A percentile compares a stretch with the other conserved stretches of the same genome.
phyloP scores from a whole-genome alignment of 2,797 vertebrate genomes.

The Myiotriccus ornatus region DNA sequence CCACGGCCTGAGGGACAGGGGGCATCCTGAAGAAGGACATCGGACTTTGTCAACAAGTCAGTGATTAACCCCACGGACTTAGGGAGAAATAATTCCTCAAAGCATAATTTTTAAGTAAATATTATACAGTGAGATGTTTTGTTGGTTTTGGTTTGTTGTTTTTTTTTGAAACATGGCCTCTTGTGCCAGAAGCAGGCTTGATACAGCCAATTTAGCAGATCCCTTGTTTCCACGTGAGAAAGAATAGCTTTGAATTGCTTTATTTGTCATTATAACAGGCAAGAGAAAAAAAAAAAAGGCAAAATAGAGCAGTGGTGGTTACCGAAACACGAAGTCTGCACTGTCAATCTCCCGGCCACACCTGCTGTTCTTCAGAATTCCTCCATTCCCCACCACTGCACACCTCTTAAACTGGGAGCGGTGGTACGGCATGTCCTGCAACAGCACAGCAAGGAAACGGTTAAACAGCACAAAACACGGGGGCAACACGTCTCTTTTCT shows the following conservation, averaged over 20 bases:
- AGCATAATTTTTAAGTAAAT: neutral
- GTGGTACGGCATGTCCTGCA: conserved; percentile 94
- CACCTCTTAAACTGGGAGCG: conserved; percentile 98
- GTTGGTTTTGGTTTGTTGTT: too few relatives aligned
- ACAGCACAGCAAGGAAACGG: neutral
- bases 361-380: conserved; percentile 95
- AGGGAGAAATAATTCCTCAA: neutral
- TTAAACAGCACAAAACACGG: neutral
- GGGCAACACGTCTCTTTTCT: neutral
- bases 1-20: neutral
- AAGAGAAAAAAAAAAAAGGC: neutral
- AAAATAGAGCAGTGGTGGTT: neutral
- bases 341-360: conserved; percentile 94
- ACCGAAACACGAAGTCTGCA: conserved; percentile 96
- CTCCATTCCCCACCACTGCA: conserved; percentile 96
- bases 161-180: accelerated
- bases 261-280: neutral
- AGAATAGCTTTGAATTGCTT: neutral
- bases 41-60: neutral
- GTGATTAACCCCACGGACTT: accelerated
- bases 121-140: neutral
- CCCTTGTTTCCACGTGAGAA: accelerated
- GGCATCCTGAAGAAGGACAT: neutral
- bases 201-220: neutral
- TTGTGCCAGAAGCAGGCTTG: neutral